These are phyloP conservation scores for Platysternon megacephalum DNA, from an alignment of 2,113 vertebrate species.

Conservation along the genomic window DNA sequence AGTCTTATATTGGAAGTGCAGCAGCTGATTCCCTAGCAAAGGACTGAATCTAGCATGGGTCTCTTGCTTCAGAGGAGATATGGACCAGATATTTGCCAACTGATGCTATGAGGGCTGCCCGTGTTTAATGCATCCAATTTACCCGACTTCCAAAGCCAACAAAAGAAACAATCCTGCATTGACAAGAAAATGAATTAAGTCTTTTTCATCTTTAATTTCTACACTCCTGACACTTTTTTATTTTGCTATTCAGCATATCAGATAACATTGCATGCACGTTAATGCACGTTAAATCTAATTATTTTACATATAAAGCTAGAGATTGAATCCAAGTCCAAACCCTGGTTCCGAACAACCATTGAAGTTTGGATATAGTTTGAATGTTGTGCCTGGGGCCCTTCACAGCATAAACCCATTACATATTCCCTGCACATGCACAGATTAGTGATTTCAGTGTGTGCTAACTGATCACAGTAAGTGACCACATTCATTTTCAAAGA, in stretches of 20 bases:
- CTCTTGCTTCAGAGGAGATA: slow-evolving; percentile 40
- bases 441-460: neutral
- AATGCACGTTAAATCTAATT: slow-evolving; percentile 49
- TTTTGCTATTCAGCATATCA: neutral
- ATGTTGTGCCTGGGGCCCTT: neutral
- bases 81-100: slow-evolving; percentile 29
- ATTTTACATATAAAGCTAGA: slow-evolving; percentile 23
- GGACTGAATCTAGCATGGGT: neutral
- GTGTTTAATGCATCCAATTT: neutral
- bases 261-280: neutral
- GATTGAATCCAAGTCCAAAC: slow-evolving; percentile 32
- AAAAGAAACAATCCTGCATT: neutral
- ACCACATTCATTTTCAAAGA: neutral
- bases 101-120: neutral
- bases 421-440: neutral
- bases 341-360: neutral
- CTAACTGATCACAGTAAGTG: neutral
- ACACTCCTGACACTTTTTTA: neutral
- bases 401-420: neutral
- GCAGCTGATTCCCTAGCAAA: neutral
- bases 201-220: slow-evolving; percentile 34
- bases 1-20: neutral
- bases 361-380: neutral
- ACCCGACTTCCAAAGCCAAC: slow-evolving; percentile 16
- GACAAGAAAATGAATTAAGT: neutral